Conservation (phyloP, 2,113 vertebrate genomes). For the Lamprotornis superbus region DNA sequence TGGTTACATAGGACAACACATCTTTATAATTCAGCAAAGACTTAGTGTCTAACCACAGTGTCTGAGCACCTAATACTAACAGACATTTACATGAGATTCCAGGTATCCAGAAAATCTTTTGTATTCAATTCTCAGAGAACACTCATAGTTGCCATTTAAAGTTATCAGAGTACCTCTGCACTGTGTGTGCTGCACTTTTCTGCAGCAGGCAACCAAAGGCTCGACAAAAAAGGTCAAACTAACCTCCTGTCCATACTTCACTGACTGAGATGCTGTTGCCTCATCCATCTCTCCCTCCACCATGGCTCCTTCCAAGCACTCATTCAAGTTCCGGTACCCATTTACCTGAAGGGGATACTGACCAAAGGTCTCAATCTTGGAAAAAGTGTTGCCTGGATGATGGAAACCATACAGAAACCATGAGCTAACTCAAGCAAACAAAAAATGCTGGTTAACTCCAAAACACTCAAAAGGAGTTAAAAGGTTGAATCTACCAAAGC, state of each 20-base stretch:
- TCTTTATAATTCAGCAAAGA: not conserved
- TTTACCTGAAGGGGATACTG: conserved; percentile 98
- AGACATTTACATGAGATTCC: not conserved
- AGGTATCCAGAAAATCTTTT: not conserved
- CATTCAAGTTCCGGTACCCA: conserved; percentile 89
- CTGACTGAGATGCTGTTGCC: conserved; percentile 72
- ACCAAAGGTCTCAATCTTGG: conserved; percentile 93
- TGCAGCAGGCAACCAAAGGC: not conserved
- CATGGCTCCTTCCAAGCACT: conserved; percentile 96
- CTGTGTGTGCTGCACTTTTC: not conserved
- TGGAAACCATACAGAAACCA: not conserved
- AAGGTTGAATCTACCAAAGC: no score
- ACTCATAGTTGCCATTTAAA: not conserved
- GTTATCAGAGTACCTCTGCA: not conserved
- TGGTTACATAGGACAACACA: not conserved
- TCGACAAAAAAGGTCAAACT: not conserved
- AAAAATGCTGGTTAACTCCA: not conserved
- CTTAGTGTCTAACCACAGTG: not conserved
- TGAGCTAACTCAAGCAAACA: not conserved
- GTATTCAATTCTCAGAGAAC: not conserved
- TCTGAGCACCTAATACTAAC: not conserved
- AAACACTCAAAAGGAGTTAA: not conserved
- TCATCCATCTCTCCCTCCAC: conserved; percentile 90
- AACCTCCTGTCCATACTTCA: conserved; percentile 87
- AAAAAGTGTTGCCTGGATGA: conserved; percentile 83